phyloP scores from a whole-genome alignment of 1,140 invertebrate genomes.

The Zaprionus kolodkinae region DNA sequence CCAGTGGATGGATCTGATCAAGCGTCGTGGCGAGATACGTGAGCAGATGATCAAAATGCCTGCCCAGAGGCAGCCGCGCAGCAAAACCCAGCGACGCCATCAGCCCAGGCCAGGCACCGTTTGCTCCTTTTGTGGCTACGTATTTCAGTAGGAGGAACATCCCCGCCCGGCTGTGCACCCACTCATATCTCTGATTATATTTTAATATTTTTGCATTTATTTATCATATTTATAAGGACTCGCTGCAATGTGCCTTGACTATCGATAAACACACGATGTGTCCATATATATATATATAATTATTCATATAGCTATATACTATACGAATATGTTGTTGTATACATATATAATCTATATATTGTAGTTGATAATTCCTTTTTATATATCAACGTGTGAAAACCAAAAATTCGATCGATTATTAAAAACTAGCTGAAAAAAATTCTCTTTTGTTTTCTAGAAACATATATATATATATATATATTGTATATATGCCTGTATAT shows the following conservation, averaged over 20 bases:
- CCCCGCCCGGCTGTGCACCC: background rate
- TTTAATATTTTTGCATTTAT: slow-evolving; percentile 24
- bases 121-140: slow-evolving; percentile 12
- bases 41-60: background rate
- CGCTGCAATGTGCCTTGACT: slow-evolving; percentile 8
- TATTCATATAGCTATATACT: slow-evolving; percentile 10
- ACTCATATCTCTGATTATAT: background rate
- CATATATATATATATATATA: no score
- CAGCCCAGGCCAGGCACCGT: background rate
- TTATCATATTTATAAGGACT: slow-evolving; percentile 14
- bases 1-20: slow-evolving; percentile 30
- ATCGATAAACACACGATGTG: slow-evolving; percentile 19
- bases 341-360: slow-evolving; percentile 4
- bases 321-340: background rate
- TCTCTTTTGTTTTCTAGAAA: background rate
- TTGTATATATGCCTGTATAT: no score
- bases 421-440: slow-evolving; percentile 27
- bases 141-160: background rate
- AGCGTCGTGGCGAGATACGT: slow-evolving; percentile 25
- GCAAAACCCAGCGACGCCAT: background rate
- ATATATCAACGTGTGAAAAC: background rate
- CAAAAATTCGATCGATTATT: slow-evolving; percentile 26
- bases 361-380: background rate
- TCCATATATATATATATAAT: background rate
- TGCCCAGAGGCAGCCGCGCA: background rate